phyloP scores from a whole-genome alignment of 2,113 vertebrate species.

The Synchiropus splendidus region DNA sequence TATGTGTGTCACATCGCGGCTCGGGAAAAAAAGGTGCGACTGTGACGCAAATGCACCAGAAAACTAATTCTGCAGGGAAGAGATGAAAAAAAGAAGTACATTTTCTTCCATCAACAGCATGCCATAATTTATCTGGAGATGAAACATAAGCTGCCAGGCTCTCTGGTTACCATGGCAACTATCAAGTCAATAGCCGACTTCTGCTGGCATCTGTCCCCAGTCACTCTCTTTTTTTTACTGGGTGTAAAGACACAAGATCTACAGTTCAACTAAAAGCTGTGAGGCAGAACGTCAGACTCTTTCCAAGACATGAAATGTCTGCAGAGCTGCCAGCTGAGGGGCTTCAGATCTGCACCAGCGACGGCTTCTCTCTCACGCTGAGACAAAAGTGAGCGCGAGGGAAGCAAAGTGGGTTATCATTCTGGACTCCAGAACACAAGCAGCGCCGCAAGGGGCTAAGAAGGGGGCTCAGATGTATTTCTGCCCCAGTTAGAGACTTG shows the following conservation, averaged over 20 bases:
- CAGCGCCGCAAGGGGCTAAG: too few relatives aligned
- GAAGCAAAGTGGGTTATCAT: too few relatives aligned
- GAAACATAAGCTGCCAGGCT: conserved; percentile 59
- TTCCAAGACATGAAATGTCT: conserved; percentile 51
- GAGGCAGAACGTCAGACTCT: conserved; percentile 45
- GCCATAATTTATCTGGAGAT: conserved; percentile 59
- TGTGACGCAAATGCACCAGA: conserved; percentile 52
- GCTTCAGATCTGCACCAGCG: neutral
- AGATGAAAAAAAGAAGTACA: conserved; percentile 19
- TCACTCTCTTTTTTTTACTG: conserved; percentile 31
- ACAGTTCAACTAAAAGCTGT: conserved; percentile 45
- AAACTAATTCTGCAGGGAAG: conserved; percentile 37
- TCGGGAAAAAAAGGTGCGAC: conserved; percentile 37
- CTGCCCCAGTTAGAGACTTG: too few relatives aligned
- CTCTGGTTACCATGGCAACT: conserved; percentile 62
- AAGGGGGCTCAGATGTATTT: too few relatives aligned
- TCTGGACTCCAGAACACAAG: too few relatives aligned
- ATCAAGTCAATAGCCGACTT: conserved; percentile 55
- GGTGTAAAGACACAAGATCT: conserved; percentile 48
- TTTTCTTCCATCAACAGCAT: conserved; percentile 46
- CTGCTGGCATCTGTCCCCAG: conserved; percentile 52
- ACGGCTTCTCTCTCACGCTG: neutral
- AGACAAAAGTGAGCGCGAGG: too few relatives aligned
- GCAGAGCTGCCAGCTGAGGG: conserved; percentile 34
- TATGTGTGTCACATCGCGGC: conserved; percentile 53